Evolutionary conservation across 2,888 invertebrate species (phyloP), one percentile per base, ranked within the genome.

Genomic region (Calameuta pallipes): DNA sequence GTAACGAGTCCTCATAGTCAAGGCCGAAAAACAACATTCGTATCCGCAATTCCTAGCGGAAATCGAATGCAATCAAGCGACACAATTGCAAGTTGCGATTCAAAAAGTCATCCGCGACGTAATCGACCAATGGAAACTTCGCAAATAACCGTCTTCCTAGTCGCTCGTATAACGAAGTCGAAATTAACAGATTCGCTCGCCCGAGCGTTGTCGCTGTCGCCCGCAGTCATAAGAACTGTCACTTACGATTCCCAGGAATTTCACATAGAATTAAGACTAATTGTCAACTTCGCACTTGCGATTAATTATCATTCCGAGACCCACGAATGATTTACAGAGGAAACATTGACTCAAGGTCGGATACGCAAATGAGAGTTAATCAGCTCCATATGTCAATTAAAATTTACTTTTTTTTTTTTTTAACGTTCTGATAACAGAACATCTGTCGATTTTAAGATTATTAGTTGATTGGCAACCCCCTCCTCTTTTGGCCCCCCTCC

Each of bases 1-100:
- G 71, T 71, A 33, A 71, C 71, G 31, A 71, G 11, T 31, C 30
- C 70, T 33, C 31, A 33, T 0, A 12, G 71, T 71, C 31, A 71
- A 71, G 71, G 71, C 12, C 71, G 71, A 71, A 71, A 71, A 71
- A 71, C 71, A 71, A 33, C 71, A 71, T 33, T 71, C 31, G 23
- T 9, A 33, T 33, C 31, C 33, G 30, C 31, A 71, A 71, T 31
- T 71, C 15, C 12, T 15, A 56, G 71, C 71, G 71, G 71, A 71
- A 71, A 71, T 71, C 1, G 71, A 71, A 71, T 33, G 13, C 71
- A 71, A 71, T 71, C 71, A 9, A 31, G 71, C 31, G 71, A 71
- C 31, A 9, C 31, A 33, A 71, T 31, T 71, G 71, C 71, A 31
- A 71, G 31, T 31, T 12, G 71, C 41, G 23, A 56, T 23, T 56